Evolutionary conservation across 2,113 vertebrate species (phyloP).

Genomic region (Callopanchax toddi): DNA sequence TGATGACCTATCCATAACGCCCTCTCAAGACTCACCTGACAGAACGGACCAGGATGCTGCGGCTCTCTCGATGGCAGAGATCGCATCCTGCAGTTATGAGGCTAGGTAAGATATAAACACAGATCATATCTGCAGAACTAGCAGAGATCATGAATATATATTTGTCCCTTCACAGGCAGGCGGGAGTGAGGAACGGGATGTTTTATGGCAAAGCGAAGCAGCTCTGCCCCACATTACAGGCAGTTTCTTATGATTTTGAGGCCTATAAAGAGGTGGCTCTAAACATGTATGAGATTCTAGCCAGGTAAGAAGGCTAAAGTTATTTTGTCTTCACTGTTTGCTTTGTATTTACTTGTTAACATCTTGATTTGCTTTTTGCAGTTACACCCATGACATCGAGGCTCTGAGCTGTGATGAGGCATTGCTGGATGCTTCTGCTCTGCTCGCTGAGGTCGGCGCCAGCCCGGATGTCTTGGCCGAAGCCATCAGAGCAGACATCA

Average conservation of each 20-base stretch:
- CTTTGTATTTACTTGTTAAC: not conserved
- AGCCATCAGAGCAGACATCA: slow-evolving; percentile 89
- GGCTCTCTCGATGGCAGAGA: slow-evolving; percentile 94
- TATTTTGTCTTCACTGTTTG: not conserved
- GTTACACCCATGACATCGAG: slow-evolving; percentile 96
- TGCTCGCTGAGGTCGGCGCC: slow-evolving; percentile 87
- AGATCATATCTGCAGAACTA: slow-evolving; percentile 52
- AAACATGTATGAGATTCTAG: slow-evolving; percentile 91
- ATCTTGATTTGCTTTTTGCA: slow-evolving; percentile 55
- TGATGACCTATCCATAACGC: slow-evolving; percentile 76
- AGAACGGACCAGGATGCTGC: slow-evolving; percentile 76
- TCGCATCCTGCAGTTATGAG: slow-evolving; percentile 98
- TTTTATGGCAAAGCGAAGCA: slow-evolving; percentile 96
- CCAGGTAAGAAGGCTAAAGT: slow-evolving; percentile 80
- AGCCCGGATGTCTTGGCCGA: slow-evolving; percentile 88
- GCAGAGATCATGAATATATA: not conserved
- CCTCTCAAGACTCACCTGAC: slow-evolving; percentile 79
- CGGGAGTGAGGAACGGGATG: slow-evolving; percentile 96
- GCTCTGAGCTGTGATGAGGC: slow-evolving; percentile 98
- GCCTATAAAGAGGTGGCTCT: slow-evolving; percentile 93
- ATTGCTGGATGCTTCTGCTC: slow-evolving; percentile 88
- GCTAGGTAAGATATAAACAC: slow-evolving; percentile 83
- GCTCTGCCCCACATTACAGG: slow-evolving; percentile 89
- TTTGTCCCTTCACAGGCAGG: slow-evolving; percentile 78
- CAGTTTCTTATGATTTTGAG: slow-evolving; percentile 93